Evolutionary conservation across 2,888 invertebrate genomes (phyloP).

Genomic region (Eupithecia dodoneata): DNA sequence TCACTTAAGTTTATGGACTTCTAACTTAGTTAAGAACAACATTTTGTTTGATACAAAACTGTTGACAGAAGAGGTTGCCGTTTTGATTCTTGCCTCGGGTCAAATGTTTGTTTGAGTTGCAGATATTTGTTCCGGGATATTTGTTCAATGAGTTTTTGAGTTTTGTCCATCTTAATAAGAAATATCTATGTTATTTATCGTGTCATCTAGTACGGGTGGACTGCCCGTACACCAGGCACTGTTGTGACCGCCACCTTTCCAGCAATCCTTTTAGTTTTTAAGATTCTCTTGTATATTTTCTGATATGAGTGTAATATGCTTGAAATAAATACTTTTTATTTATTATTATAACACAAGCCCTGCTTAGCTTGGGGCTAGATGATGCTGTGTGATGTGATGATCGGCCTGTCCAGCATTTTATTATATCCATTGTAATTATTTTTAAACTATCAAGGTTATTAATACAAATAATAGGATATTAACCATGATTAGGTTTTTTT

Average conservation of each 20-base stretch:
- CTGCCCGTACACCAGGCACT: too few species aligned
- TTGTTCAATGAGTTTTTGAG: neutral
- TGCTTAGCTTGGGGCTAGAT: neutral
- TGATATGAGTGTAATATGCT: too few species aligned
- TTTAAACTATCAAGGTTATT: too few species aligned
- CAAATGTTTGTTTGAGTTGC: neutral
- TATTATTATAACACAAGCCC: neutral
- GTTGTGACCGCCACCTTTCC: too few species aligned
- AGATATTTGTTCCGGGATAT: neutral
- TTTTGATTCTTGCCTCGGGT: neutral
- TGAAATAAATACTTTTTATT: too few species aligned
- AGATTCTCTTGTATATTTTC: too few species aligned
- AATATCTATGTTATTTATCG: too few species aligned
- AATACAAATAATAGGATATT: too few species aligned
- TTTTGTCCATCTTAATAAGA: neutral
- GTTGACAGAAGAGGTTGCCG: neutral
- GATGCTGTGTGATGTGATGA: neutral
- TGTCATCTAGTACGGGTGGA: too few species aligned
- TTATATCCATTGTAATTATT: too few species aligned
- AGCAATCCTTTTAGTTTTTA: too few species aligned
- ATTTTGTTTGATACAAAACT: slow-evolving; percentile 1
- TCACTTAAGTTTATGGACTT: slow-evolving; percentile 6
- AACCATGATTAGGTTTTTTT: too few species aligned
- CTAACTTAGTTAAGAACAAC: neutral
- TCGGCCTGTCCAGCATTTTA: neutral